Conservation (phyloP, 2,888 invertebrate genomes). For the Chalcosyrphus nemorum region DNA sequence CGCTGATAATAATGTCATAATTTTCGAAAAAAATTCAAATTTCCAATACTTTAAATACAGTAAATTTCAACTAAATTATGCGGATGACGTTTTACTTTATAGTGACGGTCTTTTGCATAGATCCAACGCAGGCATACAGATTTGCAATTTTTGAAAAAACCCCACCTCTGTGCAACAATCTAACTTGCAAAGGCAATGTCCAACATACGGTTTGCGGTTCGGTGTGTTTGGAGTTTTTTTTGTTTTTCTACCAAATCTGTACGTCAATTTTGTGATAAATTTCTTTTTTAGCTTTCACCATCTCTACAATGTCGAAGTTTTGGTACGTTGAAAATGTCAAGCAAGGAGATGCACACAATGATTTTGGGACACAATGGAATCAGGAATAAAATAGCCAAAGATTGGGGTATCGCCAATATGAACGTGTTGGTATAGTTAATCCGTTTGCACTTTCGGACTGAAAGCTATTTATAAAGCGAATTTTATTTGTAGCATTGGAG, state of each 20-base stretch:
- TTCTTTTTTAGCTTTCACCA: constrained; percentile 14
- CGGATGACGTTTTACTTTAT: not conserved
- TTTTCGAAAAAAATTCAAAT: not conserved
- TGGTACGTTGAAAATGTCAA: constrained; percentile 1
- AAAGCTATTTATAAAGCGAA: no score
- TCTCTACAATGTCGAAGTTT: not conserved
- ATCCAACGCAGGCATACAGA: constrained; percentile 9
- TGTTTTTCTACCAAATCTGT: not conserved
- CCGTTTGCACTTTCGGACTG: not conserved
- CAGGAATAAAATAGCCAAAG: constrained; percentile 74
- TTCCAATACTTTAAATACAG: not conserved
- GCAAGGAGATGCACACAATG: not conserved
- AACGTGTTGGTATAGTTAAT: constrained; percentile 71
- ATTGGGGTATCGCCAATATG: constrained; percentile 74
- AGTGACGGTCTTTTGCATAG: not conserved
- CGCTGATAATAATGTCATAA: not conserved
- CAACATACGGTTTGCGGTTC: constrained; percentile 30
- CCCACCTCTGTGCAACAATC: constrained; percentile 15
- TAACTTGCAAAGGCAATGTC: constrained; percentile 8
- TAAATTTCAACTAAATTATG: not conserved
- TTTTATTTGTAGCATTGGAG: constrained; percentile 74
- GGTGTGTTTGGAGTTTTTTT: no score
- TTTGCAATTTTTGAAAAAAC: constrained; percentile 18
- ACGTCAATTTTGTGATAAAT: no score
- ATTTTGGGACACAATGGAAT: constrained; percentile 75